Evolutionary conservation across 1,140 invertebrate species (phyloP).

Genomic region (Mylabris phalerata): DNA sequence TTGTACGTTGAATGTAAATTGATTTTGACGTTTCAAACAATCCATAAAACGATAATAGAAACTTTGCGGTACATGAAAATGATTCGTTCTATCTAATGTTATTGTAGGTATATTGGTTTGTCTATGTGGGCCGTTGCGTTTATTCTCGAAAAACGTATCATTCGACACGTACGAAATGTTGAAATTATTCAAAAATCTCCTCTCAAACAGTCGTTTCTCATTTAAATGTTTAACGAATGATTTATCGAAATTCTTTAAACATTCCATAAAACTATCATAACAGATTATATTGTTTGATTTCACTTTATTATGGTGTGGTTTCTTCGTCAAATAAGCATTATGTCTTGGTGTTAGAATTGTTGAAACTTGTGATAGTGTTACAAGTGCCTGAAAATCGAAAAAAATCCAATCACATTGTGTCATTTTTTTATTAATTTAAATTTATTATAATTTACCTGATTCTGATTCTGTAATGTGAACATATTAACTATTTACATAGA

Average conservation of each 20-base stretch:
- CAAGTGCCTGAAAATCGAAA: slow-evolving; percentile 31
- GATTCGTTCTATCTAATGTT: slow-evolving; percentile 25
- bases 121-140: slow-evolving; percentile 33
- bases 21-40: slow-evolving; percentile 29
- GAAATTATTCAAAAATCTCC: slow-evolving; percentile 34
- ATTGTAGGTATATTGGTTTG: slow-evolving; percentile 31
- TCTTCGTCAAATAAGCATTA: slow-evolving; percentile 37
- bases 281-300: slow-evolving; percentile 30
- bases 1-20: slow-evolving; percentile 48
- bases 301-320: slow-evolving; percentile 20
- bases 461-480: slow-evolving; percentile 42
- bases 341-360: slow-evolving; percentile 37
- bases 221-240: slow-evolving; percentile 36
- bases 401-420: not conserved
- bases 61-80: slow-evolving; percentile 19
- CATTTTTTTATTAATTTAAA: not conserved
- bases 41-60: slow-evolving; percentile 33
- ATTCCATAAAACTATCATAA: slow-evolving; percentile 38
- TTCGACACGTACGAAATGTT: slow-evolving; percentile 37
- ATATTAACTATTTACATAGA: slow-evolving; percentile 16
- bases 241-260: slow-evolving; percentile 36
- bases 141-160: slow-evolving; percentile 40
- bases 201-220: slow-evolving; percentile 26
- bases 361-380: slow-evolving; percentile 36
- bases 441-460: slow-evolving; percentile 31